Evolutionary conservation across 2,888 invertebrate species (phyloP).

Genomic region (Alloscopus bannaensis): DNA sequence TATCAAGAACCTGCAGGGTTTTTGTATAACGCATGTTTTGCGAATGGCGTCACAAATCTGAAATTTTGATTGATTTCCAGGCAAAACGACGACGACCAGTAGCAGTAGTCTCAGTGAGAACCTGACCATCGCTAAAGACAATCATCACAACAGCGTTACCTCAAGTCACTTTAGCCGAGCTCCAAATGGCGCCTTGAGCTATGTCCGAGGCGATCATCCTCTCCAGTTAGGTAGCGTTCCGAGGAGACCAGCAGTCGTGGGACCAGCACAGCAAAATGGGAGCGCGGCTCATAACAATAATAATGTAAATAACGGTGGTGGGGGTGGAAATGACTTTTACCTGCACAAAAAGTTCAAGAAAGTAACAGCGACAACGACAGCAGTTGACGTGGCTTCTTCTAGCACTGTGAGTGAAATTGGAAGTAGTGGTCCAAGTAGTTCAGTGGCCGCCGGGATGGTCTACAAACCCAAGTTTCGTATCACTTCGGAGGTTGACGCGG

Average conservation of each 20-base stretch:
- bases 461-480: slow-evolving; percentile 72
- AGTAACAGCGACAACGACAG: slow-evolving; percentile 84
- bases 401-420: not conserved
- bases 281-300: slow-evolving; percentile 26
- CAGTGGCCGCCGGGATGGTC: slow-evolving; percentile 40
- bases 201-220: not conserved
- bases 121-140: slow-evolving; percentile 42
- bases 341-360: slow-evolving; percentile 96
- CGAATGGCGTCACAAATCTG: too few relatives aligned
- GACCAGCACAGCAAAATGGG: slow-evolving; percentile 23
- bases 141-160: slow-evolving; percentile 23
- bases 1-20: too few relatives aligned
- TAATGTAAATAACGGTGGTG: slow-evolving; percentile 13
- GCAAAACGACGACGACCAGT: slow-evolving; percentile 6
- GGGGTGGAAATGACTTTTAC: slow-evolving; percentile 78
- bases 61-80: slow-evolving; percentile 9
- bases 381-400: slow-evolving; percentile 69
- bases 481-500: slow-evolving; percentile 49
- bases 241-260: slow-evolving; percentile 50
- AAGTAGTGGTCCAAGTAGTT: slow-evolving; percentile 3
- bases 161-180: slow-evolving; percentile 40
- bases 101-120: slow-evolving; percentile 15
- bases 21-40: too few relatives aligned
- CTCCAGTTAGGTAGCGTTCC: slow-evolving; percentile 47
- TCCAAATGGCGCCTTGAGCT: slow-evolving; percentile 22